A percentile compares a stretch with the other conserved stretches of the same genome.
Conservation (phyloP, 2,113 vertebrate genomes). For the Silurus asotus region DNA sequence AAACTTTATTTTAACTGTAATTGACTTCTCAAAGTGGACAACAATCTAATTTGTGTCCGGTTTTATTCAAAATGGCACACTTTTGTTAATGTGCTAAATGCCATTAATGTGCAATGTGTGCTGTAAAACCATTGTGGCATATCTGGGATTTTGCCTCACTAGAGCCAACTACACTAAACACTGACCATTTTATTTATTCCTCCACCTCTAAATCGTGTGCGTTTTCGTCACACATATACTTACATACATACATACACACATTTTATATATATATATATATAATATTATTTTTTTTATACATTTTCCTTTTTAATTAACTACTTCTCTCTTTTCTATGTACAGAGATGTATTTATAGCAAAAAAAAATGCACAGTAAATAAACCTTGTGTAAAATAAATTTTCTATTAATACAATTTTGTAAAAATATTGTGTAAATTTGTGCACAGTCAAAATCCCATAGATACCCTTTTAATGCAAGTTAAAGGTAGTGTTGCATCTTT, state of each 20-base stretch:
- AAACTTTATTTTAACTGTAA: not conserved
- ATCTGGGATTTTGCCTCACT: conserved; percentile 1
- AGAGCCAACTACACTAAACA: not conserved
- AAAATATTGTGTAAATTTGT: no score
- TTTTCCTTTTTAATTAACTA: no score
- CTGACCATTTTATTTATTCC: not conserved
- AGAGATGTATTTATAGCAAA: not conserved
- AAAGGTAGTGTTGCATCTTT: not conserved
- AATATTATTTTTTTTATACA: no score
- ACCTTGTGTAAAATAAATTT: not conserved
- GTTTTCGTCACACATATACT: not conserved
- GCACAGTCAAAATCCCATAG: not conserved
- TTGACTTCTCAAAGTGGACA: not conserved
- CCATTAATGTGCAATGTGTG: not conserved
- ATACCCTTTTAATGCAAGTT: not conserved
- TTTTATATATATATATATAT: no score
- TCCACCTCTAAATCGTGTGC: not conserved
- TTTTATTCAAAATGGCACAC: not conserved
- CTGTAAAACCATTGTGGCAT: not conserved
- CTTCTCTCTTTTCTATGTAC: not conserved
- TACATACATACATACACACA: not conserved
- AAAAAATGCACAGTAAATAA: not conserved
- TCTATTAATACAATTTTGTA: no score
- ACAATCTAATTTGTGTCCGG: not conserved
- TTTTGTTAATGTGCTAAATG: not conserved